Evolutionary conservation across 2,888 invertebrate species (phyloP).

Genomic region (Zonitis immaculata): DNA sequence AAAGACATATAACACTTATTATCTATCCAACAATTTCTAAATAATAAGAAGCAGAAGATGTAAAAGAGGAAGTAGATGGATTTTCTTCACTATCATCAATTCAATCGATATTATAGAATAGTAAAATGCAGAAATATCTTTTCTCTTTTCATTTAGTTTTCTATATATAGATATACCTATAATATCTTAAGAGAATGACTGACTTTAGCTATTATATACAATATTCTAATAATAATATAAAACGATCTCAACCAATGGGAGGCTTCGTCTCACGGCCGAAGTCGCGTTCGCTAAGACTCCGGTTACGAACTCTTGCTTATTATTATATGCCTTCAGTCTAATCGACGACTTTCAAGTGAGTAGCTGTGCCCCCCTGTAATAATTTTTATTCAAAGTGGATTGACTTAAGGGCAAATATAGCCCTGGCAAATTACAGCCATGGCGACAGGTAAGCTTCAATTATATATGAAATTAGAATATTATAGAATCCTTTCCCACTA

Average conservation of each 20-base stretch:
- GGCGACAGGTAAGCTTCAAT: slow-evolving; percentile 37
- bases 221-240: slow-evolving; percentile 26
- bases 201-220: slow-evolving; percentile 30
- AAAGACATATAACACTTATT: not conserved
- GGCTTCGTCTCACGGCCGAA: slow-evolving; percentile 33
- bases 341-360: slow-evolving; percentile 39
- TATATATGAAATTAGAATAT: too few species aligned
- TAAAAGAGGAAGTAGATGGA: too few species aligned
- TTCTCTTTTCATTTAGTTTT: not conserved
- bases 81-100: not conserved
- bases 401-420: slow-evolving; percentile 32
- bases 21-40: not conserved
- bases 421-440: slow-evolving; percentile 39
- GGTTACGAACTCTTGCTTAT: slow-evolving; percentile 31
- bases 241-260: slow-evolving; percentile 30
- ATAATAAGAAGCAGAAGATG: not conserved
- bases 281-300: slow-evolving; percentile 32
- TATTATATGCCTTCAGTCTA: slow-evolving; percentile 36
- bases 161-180: not conserved
- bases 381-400: slow-evolving; percentile 34
- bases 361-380: slow-evolving; percentile 35
- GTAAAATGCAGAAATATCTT: slow-evolving; percentile 11
- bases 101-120: not conserved
- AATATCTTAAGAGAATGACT: slow-evolving; percentile 22
- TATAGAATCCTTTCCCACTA: too few species aligned